These are phyloP conservation scores for Mesocentrotus franciscanus DNA, from an alignment of 53 echinoderm and acorn worm genomes.

Conservation along the genomic window DNA sequence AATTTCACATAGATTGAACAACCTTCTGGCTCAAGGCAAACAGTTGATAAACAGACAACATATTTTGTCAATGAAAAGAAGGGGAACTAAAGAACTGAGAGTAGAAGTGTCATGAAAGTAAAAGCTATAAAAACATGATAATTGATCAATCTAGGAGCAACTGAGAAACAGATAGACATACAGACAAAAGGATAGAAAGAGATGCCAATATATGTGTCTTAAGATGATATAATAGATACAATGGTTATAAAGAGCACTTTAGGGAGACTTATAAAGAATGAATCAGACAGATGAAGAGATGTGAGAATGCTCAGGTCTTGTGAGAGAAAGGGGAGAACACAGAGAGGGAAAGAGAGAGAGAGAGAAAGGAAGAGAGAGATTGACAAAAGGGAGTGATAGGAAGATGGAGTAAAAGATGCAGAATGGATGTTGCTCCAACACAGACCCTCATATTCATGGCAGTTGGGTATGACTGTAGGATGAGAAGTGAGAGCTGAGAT, in stretches of 20 bases:
- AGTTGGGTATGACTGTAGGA: neutral
- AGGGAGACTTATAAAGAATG: neutral
- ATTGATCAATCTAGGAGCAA: neutral
- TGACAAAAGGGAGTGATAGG: neutral
- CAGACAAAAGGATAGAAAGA: neutral
- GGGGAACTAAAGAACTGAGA: neutral
- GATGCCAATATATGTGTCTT: too few species aligned
- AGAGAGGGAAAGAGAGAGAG: neutral
- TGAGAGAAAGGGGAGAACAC: neutral
- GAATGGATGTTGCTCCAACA: conserved; percentile 33
- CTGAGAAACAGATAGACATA: neutral
- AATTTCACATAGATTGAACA: neutral
- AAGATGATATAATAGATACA: neutral
- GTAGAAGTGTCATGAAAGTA: too few species aligned
- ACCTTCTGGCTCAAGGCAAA: neutral
- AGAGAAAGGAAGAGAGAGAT: neutral
- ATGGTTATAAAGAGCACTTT: neutral
- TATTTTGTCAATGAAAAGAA: neutral
- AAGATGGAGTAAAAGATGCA: neutral
- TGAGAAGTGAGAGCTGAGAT: neutral
- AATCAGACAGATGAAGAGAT: neutral
- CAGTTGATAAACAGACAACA: neutral
- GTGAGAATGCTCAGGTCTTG: neutral
- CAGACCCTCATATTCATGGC: neutral
- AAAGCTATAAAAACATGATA: neutral